phyloP scores from a whole-genome alignment of 2,797 vertebrate genomes.

The Hemibagrus guttatus region DNA sequence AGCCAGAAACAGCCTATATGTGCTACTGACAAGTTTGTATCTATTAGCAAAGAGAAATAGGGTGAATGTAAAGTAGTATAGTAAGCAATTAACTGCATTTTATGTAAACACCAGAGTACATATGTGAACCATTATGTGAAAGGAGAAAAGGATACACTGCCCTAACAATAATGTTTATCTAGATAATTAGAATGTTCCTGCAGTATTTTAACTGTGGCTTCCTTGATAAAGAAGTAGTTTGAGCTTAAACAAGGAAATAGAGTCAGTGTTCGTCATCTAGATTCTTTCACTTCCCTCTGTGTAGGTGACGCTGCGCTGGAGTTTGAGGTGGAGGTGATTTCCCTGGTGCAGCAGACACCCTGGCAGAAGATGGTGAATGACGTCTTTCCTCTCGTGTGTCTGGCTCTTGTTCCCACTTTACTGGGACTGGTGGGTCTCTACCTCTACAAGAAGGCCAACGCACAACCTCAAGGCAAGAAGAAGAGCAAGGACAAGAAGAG shows the following conservation, averaged over 20 bases:
- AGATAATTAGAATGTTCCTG: background rate
- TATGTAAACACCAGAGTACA: background rate
- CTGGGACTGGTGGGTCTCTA: conserved; percentile 90
- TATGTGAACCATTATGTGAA: background rate
- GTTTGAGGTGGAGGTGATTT: conserved; percentile 92
- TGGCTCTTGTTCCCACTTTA: conserved; percentile 87
- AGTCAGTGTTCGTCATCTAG: background rate
- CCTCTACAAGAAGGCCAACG: conserved; percentile 87
- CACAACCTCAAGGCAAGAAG: conserved; percentile 84
- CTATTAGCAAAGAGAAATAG: background rate
- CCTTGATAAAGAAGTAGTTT: background rate
- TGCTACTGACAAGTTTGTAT: background rate
- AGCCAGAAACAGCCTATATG: background rate
- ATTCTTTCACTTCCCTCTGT: background rate
- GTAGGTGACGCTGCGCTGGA: conserved; percentile 85
- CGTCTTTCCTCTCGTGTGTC: conserved; percentile 83
- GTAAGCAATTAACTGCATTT: background rate
- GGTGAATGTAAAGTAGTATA: background rate
- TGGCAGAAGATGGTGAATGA: conserved; percentile 89
- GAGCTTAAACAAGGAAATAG: background rate
- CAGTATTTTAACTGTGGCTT: background rate
- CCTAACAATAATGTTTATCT: background rate
- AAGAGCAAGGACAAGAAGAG: conserved; percentile 94
- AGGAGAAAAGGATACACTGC: background rate
- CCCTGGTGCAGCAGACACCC: conserved; percentile 80